Evolutionary conservation across 2,797 vertebrate genomes (phyloP).

Genomic region (Hoplostethus mediterraneus): DNA sequence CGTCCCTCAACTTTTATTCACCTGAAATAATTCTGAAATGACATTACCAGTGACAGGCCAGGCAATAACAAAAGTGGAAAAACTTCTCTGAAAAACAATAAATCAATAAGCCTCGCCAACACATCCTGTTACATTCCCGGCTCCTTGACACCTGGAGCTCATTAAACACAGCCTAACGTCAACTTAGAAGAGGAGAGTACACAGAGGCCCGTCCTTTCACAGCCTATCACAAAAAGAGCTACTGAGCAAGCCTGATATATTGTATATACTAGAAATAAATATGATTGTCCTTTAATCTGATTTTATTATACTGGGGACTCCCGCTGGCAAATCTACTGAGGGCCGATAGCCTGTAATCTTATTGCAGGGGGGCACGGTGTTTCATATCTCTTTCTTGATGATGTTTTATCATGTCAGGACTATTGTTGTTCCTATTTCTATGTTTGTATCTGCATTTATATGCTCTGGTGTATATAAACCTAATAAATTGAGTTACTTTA

Average conservation of each 20-base stretch:
- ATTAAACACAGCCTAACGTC: conserved; percentile 93
- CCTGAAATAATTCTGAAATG: conserved; percentile 77
- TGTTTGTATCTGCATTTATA: conserved; percentile 80
- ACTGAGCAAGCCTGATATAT: conserved; percentile 85
- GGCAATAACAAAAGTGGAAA: conserved; percentile 83
- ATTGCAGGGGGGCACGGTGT: conserved; percentile 88
- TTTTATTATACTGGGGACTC: conserved; percentile 97
- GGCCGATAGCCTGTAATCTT: conserved; percentile 91
- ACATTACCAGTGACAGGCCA: conserved; percentile 78
- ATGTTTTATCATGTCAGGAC: conserved; percentile 84
- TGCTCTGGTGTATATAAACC: conserved; percentile 70
- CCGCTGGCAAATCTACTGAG: conserved; percentile 94
- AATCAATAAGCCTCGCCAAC: conserved; percentile 88
- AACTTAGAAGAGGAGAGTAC: conserved; percentile 90
- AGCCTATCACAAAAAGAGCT: conserved; percentile 83
- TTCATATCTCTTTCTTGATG: conserved; percentile 83
- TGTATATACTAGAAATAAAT: conserved; percentile 98
- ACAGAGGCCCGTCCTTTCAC: conserved; percentile 76
- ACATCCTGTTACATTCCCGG: conserved; percentile 89
- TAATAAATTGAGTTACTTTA: conserved; percentile 77
- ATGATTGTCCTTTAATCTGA: conserved; percentile 98
- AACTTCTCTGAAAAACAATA: conserved; percentile 83
- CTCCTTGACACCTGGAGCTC: conserved; percentile 89
- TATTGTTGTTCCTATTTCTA: conserved; percentile 82
- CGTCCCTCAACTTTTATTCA: conserved; percentile 78